These are phyloP conservation scores for Germaria angustata DNA, from an alignment of 2,888 invertebrate species.

Conservation along the genomic window DNA sequence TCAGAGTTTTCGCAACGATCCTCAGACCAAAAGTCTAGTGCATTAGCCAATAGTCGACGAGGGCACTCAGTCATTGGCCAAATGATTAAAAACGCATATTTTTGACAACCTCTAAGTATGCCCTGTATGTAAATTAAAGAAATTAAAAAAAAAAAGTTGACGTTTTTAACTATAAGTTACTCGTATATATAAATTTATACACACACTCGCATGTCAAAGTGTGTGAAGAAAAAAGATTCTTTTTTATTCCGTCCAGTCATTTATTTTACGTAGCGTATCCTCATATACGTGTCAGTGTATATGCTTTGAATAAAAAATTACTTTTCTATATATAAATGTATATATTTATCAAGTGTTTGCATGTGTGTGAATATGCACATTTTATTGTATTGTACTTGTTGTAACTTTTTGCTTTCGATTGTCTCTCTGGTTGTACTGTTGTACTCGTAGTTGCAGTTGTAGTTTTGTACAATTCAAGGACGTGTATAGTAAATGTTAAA, in stretches of 20 bases:
- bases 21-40: too few species aligned
- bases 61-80: too few species aligned
- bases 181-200: neutral
- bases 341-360: too few species aligned
- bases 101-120: too few species aligned
- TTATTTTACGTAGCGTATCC: conserved; percentile 9
- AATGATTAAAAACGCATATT: too few species aligned
- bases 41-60: too few species aligned
- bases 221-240: neutral
- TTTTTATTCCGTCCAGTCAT: conserved; percentile 10
- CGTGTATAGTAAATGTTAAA: conserved; percentile 64
- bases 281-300: neutral
- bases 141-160: neutral
- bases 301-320: neutral
- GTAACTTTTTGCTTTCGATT: conserved; percentile 48
- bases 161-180: neutral
- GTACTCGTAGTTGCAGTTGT: neutral
- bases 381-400: conserved; percentile 36
- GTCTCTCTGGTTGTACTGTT: conserved; percentile 35
- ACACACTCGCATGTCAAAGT: neutral
- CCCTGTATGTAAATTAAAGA: neutral
- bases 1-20: too few species aligned
- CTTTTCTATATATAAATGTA: too few species aligned
- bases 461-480: conserved; percentile 58
- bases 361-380: neutral